Evolutionary conservation across 64 coral and sea anemone species (phyloP), one percentile per base, ranked within the genome.

Genomic region (Pocillopora verrucosa): DNA sequence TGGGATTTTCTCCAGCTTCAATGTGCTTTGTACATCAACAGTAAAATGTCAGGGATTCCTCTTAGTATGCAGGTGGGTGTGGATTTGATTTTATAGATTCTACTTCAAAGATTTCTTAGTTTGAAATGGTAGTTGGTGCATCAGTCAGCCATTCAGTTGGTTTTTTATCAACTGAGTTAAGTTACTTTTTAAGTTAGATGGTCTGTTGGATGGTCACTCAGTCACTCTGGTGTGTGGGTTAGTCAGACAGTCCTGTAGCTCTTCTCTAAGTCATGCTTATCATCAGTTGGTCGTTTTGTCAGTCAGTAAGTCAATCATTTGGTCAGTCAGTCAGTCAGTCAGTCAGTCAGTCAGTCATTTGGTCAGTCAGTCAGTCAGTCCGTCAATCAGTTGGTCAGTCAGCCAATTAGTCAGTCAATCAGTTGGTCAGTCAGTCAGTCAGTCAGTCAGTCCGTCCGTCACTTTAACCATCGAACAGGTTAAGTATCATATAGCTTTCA

Each of bases 1-100:
- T 99, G 97, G 97, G 97, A 99, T 88, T 99, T 99, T 70, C 88
- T 99, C 1, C 97, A 99, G 68, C 93, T 99, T 56, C 97, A 99
- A 45, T 95, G 97, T 93, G 94, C 97, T 22, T 35, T 99, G 56
- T 99, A 99, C 59, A 95, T 99, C 45, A 99, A 99, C 94, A 99
- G 97, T 86, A 93, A 99, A 91, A 95, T 93, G 63, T 93, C 97
- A 68, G 97, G 97, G n/a, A 95, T 99, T 70, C 97, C 97, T 45
- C 80, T 99, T 0, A 95, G 89, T 58, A 98, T 98, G 96, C 96
- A 98, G 93, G 96, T 98, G 75, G 36, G 80, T 60, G 22, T 30
- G 9, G 0, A 3, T 0, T 19, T n/a, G n/a, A n/a, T n/a, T n/a
- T n/a, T n/a, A n/a, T n/a, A n/a, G n/a, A n/a, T n/a, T n/a, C n/a